Percentiles rank a stretch among this genome's conserved stretches.
phyloP scores from a whole-genome alignment of 2,113 vertebrate genomes.

The Paradisaea rubra region DNA sequence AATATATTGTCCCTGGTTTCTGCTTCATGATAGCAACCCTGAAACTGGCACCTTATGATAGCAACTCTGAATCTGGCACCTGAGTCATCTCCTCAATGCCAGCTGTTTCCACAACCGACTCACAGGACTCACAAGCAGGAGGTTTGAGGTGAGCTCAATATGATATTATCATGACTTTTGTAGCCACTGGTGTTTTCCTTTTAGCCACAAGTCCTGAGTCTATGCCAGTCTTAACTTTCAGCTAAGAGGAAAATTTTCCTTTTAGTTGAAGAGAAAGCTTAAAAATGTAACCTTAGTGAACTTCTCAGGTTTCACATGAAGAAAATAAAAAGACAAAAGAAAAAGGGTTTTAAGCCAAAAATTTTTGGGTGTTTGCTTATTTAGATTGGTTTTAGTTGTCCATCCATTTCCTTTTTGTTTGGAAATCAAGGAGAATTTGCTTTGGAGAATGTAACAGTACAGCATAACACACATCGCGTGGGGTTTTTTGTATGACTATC shows the following conservation, averaged over 20 bases:
- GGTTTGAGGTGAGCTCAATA: background rate
- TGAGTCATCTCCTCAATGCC: background rate
- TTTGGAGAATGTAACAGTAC: background rate
- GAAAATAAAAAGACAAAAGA: background rate
- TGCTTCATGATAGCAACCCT: background rate
- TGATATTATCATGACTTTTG: background rate
- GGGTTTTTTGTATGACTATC: background rate
- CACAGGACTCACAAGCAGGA: background rate
- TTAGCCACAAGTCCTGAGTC: background rate
- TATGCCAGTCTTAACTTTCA: background rate
- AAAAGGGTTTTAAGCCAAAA: background rate
- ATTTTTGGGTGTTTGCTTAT: background rate
- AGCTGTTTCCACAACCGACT: fast-evolving
- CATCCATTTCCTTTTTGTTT: background rate
- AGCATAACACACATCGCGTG: fast-evolving
- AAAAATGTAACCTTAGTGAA: background rate
- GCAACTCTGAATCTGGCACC: background rate
- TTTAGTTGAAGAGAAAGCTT: background rate
- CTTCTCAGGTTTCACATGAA: background rate
- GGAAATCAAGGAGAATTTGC: background rate
- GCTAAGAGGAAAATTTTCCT: background rate
- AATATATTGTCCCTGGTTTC: background rate
- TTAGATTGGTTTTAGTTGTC: background rate
- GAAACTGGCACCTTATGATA: background rate
- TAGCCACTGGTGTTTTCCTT: background rate